phyloP scores from a whole-genome alignment of 1,140 invertebrate species.

The Centruroides sculpturatus region DNA sequence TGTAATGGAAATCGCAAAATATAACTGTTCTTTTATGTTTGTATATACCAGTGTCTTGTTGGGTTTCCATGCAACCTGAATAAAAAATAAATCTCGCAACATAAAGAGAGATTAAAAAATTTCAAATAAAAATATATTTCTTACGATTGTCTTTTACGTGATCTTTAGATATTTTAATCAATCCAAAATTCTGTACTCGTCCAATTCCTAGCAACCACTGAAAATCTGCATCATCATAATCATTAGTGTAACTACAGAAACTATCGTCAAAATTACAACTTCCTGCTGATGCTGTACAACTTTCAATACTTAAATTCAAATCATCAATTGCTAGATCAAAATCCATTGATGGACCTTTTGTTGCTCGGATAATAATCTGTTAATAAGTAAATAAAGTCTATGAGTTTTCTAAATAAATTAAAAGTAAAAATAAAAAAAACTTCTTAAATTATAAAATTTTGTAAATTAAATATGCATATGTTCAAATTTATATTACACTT shows the following conservation, averaged over 20 bases:
- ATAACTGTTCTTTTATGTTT: too few relatives aligned
- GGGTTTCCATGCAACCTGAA: too few relatives aligned
- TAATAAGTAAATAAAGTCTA: background rate
- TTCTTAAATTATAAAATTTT: too few relatives aligned
- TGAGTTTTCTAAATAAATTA: too few relatives aligned
- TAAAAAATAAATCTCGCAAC: too few relatives aligned
- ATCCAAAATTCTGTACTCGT: conserved; percentile 3
- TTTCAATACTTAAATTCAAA: background rate
- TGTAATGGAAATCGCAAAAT: too few relatives aligned
- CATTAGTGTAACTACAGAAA: conserved; percentile 12
- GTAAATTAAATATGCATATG: too few relatives aligned
- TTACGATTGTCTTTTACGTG: too few relatives aligned
- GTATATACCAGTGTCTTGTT: too few relatives aligned
- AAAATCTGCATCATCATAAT: conserved; percentile 2
- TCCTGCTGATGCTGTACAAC: background rate
- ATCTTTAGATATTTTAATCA: background rate
- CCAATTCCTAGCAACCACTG: conserved; percentile 9
- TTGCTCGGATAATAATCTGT: conserved; percentile 7
- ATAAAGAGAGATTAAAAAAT: background rate
- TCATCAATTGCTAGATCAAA: conserved; percentile 8
- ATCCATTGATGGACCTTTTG: background rate
- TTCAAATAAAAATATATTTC: background rate
- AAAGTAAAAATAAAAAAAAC: too few relatives aligned
- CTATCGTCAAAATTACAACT: conserved; percentile 9
- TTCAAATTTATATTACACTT: too few relatives aligned